Evolutionary conservation across 2,113 vertebrate genomes (phyloP).

Genomic region (Pygoscelis adeliae): DNA sequence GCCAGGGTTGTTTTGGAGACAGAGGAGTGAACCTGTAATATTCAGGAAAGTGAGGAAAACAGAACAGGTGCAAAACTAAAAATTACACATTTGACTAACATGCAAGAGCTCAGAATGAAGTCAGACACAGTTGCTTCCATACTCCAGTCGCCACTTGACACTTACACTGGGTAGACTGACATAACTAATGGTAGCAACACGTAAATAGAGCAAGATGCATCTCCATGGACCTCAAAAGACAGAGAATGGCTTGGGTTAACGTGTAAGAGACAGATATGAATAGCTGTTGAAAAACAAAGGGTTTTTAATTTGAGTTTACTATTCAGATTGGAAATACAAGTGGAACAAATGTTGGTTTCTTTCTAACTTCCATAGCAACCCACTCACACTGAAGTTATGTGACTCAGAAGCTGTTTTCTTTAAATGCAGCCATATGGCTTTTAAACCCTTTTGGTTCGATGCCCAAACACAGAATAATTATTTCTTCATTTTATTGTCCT

Average conservation of each 20-base stretch:
- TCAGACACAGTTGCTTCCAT: not conserved
- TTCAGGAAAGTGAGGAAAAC: not conserved
- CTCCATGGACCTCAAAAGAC: not conserved
- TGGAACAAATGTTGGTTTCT: slow-evolving; percentile 23
- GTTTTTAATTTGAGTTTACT: not conserved
- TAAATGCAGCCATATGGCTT: slow-evolving; percentile 61
- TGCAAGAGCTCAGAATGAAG: not conserved
- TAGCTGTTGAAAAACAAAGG: not conserved
- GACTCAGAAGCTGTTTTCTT: slow-evolving; percentile 46
- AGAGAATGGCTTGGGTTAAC: not conserved
- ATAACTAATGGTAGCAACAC: not conserved
- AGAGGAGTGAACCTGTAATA: not conserved
- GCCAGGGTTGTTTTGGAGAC: not conserved
- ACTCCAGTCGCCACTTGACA: not conserved
- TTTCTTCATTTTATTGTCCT: slow-evolving; percentile 13
- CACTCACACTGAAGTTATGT: slow-evolving; percentile 2
- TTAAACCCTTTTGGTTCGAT: slow-evolving; percentile 8
- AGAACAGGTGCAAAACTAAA: not conserved
- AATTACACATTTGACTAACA: not conserved
- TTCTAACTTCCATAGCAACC: slow-evolving; percentile 53
- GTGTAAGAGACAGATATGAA: not conserved
- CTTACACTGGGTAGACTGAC: not conserved
- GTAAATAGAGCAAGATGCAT: not conserved
- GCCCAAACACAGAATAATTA: slow-evolving; percentile 20
- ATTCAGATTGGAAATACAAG: not conserved